Evolutionary conservation across 2,797 vertebrate species (phyloP).

Genomic region (Ptychobarbus kaznakovi): DNA sequence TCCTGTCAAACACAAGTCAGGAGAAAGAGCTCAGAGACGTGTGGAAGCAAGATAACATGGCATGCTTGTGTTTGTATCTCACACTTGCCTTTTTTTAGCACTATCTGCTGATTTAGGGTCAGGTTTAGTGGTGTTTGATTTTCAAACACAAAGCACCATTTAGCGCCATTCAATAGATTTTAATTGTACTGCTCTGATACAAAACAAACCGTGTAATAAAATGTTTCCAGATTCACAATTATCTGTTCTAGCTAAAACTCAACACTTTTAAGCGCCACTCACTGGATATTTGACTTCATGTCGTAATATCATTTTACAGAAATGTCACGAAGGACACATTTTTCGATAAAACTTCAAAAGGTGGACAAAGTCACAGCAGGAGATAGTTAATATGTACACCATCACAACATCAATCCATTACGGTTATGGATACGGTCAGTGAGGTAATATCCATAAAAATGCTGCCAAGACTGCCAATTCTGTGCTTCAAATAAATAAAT

Average conservation of each 20-base stretch:
- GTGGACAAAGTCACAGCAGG: not conserved
- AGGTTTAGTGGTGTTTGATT: not conserved
- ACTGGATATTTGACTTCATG: not conserved
- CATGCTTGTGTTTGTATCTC: not conserved
- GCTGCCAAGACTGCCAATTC: constrained; percentile 24
- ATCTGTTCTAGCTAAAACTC: not conserved
- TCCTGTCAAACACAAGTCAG: not conserved
- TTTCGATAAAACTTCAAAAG: not conserved
- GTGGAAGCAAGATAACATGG: not conserved
- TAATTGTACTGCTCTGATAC: not conserved
- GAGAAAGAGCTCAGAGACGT: not conserved
- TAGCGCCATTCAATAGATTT: not conserved
- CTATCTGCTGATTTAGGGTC: not conserved
- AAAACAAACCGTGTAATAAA: not conserved
- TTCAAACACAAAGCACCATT: not conserved
- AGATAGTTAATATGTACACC: not conserved
- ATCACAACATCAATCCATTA: not conserved
- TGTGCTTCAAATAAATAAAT: constrained; percentile 35
- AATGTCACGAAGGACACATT: not conserved
- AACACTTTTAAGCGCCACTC: not conserved
- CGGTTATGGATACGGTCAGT: not conserved
- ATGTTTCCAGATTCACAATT: not conserved
- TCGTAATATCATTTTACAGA: not conserved
- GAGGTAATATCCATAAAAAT: constrained; percentile 24
- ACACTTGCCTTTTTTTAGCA: not conserved